Base-by-base conservation (phyloP, 2,797 vertebrate genomes). In the Eupleurogrammus muticus region DNA sequence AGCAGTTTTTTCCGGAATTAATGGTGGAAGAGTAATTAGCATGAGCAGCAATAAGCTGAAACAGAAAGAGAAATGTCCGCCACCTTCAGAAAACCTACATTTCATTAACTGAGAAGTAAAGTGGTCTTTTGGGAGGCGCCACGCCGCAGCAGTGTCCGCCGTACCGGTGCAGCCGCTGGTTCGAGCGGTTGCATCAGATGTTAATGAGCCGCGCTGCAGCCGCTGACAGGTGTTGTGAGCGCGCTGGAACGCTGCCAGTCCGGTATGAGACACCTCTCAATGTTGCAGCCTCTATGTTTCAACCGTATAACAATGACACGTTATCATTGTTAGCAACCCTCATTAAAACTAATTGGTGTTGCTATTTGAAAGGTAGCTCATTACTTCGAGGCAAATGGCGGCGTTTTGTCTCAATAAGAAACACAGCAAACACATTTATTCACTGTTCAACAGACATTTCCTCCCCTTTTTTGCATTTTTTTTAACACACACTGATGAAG, bases 321-420 rank as follows among this genome's bases (percentile, higher is more conserved):
- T 77, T 86, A 78, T 68, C 82, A 84, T 80, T 86, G 82, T 85
- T 86, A 79, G 72, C 74, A 81, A 85, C 70, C 77, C 86, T 90
- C 84, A 88, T 91, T 90, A 87, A 88, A 88, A 87, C 77, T 87
- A 87, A 91, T 87, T 88, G 87, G 79, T 78, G 70, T 86, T 85
- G 79, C 84, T 71, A 70, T 83, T 83, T 88, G 86, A 86, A 89
- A 85, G 53, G 67, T 84, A 84, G 75, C 82, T 82, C 87, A 83
- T 85, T 90, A 85, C 53, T 79, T 83, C 60, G 63, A 86, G 80
- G 83, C 71, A 64, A 83, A 77, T 71, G 69, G 71, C 60, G 56
- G 75, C 44, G 65, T 87, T 88, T 87, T 84, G 79, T 89, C 83
- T 90, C 73, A 86, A 79, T 87, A 81, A 83, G 81, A 79, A 86